Percentiles rank a stretch among this genome's conserved stretches.
Conservation (phyloP, 2,888 invertebrate genomes). For the Elegia similella region DNA sequence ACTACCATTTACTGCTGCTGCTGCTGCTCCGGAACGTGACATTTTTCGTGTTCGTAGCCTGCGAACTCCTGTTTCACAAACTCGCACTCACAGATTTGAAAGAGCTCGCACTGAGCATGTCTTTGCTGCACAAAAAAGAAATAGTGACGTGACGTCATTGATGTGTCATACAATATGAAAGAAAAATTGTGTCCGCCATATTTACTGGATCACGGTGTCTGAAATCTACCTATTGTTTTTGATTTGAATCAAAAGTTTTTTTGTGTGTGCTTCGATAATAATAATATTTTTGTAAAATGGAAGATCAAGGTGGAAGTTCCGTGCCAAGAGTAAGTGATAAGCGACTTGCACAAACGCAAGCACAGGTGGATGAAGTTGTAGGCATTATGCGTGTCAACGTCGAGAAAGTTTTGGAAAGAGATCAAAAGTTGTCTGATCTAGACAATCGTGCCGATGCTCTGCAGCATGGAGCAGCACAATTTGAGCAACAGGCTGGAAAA, state of each 20-base stretch:
- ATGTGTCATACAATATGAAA: conserved; percentile 45
- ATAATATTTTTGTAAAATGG: conserved; percentile 51
- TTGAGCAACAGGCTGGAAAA: conserved; percentile 98
- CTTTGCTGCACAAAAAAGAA: conserved; percentile 1
- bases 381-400: conserved; percentile 98
- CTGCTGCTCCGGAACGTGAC: too few relatives aligned
- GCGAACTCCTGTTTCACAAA: too few relatives aligned
- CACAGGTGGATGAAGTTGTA: conserved; percentile 85
- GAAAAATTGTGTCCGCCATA: conserved; percentile 38
- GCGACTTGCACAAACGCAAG: conserved; percentile 77
- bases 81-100: too few relatives aligned
- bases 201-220: conserved; percentile 28
- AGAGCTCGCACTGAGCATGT: background rate
- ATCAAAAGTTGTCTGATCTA: conserved; percentile 96
- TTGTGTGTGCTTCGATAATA: background rate
- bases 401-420: conserved; percentile 97
- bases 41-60: too few relatives aligned
- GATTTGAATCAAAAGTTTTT: conserved; percentile 2
- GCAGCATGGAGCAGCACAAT: conserved; percentile 96
- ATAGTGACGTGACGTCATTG: conserved; percentile 33
- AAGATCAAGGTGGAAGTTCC: conserved; percentile 76
- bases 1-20: too few relatives aligned
- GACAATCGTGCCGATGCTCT: conserved; percentile 97
- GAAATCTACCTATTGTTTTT: conserved; percentile 17
- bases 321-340: conserved; percentile 75